Evolutionary conservation across 1,140 invertebrate species (phyloP).

Genomic region (Coboldia fuscipes): DNA sequence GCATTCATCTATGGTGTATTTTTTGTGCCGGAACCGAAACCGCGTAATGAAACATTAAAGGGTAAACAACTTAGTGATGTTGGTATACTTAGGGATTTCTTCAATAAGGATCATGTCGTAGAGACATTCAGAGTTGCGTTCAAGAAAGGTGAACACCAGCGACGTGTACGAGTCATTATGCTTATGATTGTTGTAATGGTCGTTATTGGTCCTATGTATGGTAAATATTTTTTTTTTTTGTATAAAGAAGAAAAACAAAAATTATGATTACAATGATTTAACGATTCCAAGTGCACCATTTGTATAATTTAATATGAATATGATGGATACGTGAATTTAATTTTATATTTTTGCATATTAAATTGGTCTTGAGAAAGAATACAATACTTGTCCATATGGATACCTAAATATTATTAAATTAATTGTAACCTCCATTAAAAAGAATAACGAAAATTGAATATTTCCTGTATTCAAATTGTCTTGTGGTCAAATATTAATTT

Average conservation of each 20-base stretch:
- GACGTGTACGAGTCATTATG: conserved; percentile 44
- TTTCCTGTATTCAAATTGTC: no score
- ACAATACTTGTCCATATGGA: no score
- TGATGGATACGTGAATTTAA: no score
- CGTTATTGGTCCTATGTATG: conserved; percentile 59
- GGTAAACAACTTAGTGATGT: conserved; percentile 7
- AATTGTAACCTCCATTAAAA: no score
- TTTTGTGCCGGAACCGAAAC: conserved; percentile 12
- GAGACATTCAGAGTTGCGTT: conserved; percentile 56
- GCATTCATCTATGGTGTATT: conserved; percentile 43
- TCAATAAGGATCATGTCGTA: conserved; percentile 44
- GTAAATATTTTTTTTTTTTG: conserved; percentile 24
- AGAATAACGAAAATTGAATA: no score
- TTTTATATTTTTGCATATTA: no score
- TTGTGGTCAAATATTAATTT: no score
- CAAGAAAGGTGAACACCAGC: conserved; percentile 45
- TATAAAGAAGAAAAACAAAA: not conserved
- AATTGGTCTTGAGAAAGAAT: no score
- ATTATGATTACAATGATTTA: no score
- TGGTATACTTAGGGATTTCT: conserved; percentile 33
- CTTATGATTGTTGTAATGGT: conserved; percentile 62
- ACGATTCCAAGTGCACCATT: no score
- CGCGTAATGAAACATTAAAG: conserved; percentile 8
- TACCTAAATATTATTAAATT: no score
- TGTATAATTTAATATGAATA: no score